phyloP scores from a whole-genome alignment of 2,113 vertebrate genomes.

The Agapornis roseicollis region DNA sequence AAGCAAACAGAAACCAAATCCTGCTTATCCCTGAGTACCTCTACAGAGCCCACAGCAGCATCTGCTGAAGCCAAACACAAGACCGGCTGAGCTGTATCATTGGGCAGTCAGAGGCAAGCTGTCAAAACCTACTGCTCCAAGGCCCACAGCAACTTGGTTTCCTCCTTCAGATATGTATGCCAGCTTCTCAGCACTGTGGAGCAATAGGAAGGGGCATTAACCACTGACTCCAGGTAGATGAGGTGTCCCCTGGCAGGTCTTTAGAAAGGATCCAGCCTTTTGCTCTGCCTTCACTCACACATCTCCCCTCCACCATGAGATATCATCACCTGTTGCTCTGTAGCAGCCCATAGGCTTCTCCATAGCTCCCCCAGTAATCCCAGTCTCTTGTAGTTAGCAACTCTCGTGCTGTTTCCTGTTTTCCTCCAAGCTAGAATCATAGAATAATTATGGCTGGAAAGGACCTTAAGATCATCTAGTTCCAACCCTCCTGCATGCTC shows the following conservation, averaged over 20 bases:
- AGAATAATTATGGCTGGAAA: not conserved
- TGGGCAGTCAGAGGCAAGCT: not conserved
- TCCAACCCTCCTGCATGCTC: not conserved
- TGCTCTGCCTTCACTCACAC: not conserved
- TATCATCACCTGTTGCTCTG: not conserved
- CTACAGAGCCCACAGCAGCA: slow-evolving; percentile 15
- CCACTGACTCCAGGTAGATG: not conserved
- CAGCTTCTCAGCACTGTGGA: not conserved
- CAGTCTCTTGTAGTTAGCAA: not conserved
- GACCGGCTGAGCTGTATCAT: not conserved
- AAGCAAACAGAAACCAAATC: slow-evolving; percentile 63
- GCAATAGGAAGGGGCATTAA: not conserved
- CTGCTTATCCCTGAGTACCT: slow-evolving; percentile 44
- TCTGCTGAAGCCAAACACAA: not conserved
- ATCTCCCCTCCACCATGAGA: not conserved
- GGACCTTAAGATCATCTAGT: not conserved
- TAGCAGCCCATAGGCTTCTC: not conserved
- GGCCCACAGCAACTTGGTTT: not conserved
- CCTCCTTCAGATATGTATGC: not conserved
- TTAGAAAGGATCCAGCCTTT: not conserved
- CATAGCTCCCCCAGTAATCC: not conserved
- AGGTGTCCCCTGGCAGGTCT: not conserved
- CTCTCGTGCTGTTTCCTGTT: not conserved
- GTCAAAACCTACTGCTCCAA: not conserved
- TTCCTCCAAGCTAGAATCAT: not conserved